Evolutionary conservation across 2,888 invertebrate species (phyloP).

Genomic region (Hoplodrina blanda): DNA sequence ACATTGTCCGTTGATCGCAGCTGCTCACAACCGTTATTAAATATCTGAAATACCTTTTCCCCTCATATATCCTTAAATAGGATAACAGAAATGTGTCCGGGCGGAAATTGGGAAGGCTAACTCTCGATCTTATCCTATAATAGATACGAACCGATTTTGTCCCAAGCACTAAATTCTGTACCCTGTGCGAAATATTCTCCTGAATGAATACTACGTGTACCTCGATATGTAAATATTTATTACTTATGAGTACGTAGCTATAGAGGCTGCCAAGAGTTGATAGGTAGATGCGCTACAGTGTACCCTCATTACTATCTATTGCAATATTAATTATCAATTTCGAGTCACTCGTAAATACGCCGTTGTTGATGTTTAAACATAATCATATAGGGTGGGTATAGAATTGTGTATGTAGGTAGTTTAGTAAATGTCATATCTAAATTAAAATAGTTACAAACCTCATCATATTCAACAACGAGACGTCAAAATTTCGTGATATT

Average conservation of each 20-base stretch:
- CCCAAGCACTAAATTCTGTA: slow-evolving; percentile 39
- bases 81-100: slow-evolving; percentile 38
- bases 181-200: slow-evolving; percentile 15
- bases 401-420: not conserved
- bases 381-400: not conserved
- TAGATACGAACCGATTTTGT: slow-evolving; percentile 43
- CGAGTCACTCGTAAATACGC: not conserved
- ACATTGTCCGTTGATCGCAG: slow-evolving; percentile 3
- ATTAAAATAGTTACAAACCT: slow-evolving; percentile 22
- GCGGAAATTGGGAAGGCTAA: slow-evolving; percentile 54
- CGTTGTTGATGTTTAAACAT: not conserved
- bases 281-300: not conserved
- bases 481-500: not conserved
- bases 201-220: slow-evolving; percentile 1
- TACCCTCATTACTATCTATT: slow-evolving; percentile 10
- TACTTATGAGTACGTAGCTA: not conserved
- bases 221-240: not conserved
- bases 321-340: slow-evolving; percentile 41
- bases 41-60: slow-evolving; percentile 26
- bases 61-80: slow-evolving; percentile 37
- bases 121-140: slow-evolving; percentile 53
- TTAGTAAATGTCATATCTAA: not conserved
- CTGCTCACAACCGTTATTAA: slow-evolving; percentile 10
- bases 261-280: not conserved
- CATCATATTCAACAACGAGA: slow-evolving; percentile 2